These are phyloP conservation scores for Bovichtus variegatus DNA, from an alignment of 2,797 vertebrate genomes.

Conservation along the genomic window DNA sequence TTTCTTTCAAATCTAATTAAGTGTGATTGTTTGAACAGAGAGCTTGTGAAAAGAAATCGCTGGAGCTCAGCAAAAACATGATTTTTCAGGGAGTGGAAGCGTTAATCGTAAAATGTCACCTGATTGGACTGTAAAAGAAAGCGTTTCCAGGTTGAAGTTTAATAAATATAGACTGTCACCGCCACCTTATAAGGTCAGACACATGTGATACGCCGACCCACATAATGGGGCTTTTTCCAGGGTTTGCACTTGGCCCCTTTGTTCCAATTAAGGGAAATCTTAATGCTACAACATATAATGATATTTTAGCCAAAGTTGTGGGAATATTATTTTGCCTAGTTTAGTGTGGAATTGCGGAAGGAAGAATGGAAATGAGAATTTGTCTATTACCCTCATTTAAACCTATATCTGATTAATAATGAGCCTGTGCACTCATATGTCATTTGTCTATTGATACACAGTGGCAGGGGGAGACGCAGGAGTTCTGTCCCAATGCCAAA, in stretches of 20 bases:
- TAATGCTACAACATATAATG: not conserved
- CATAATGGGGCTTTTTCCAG: not conserved
- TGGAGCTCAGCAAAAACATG: not conserved
- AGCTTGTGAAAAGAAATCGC: not conserved
- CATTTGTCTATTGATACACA: conserved; percentile 65
- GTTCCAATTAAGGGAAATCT: not conserved
- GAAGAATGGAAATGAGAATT: not conserved
- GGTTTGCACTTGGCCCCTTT: not conserved
- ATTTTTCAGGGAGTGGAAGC: too few species aligned
- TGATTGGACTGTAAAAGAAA: too few species aligned
- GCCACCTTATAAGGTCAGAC: not conserved
- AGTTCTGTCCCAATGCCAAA: conserved; percentile 96
- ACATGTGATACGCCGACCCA: not conserved
- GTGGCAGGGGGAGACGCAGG: conserved; percentile 97
- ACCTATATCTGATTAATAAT: not conserved
- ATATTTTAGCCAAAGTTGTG: not conserved
- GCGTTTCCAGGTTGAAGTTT: not conserved
- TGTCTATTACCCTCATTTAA: not conserved
- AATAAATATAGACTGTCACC: not conserved
- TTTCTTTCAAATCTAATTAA: not conserved
- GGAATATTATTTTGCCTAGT: not conserved
- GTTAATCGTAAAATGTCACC: too few species aligned
- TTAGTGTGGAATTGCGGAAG: not conserved
- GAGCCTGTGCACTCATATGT: not conserved
- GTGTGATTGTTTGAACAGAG: not conserved